These are phyloP conservation scores for Rattus norvegicus DNA, from an alignment of 2,113 vertebrate species.

Conservation along the genomic window GRCr8 NC_086032.1:10548001-10548500, in stretches of 20 bases:
- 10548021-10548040: background rate
- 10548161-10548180: no score
- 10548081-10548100: background rate
- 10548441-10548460: background rate
- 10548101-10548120: background rate
- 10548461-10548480: background rate
- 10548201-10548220: no score
- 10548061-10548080: background rate
- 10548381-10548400: background rate
- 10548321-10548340: no score
- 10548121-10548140: background rate
- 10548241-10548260: no score
- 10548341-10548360: no score
- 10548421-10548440: conserved; percentile 7
- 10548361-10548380: no score
- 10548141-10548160: no score
- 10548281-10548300: no score
- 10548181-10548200: no score
- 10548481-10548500: background rate
- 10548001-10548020: background rate
- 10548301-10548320: no score
- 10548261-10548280: no score
- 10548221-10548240: no score
- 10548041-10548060: accelerated
- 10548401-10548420: conserved; percentile 14